Base-by-base conservation (phyloP, 1,140 invertebrate genomes). In the Bradysia coprophila region DNA sequence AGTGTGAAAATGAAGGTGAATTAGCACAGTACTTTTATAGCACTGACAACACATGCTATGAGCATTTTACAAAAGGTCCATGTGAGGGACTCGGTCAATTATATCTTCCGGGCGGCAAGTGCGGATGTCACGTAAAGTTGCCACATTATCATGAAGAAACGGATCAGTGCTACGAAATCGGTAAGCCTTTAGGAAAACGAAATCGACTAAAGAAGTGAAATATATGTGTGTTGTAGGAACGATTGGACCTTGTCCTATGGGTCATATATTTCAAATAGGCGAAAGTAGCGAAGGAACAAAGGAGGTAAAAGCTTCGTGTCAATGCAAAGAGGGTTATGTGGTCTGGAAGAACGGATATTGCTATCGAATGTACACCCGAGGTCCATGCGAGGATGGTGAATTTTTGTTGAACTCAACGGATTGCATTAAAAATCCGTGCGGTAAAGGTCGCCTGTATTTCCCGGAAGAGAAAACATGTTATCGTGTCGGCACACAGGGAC, bases 51-150 rank as follows among this genome's bases (percentile, higher is more conserved):
- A 70, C 73, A 3, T 87, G 83, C 51, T 77, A 82, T 48, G 75
- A 84, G 48, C 78, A 82, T 53, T 85, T 76, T 49, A 77, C 78
- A 0, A 70, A 68, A 46, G 83, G 82, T 1, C 81, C 82, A 4
- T 87, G 83, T 51, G 69, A 69, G 23, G 72, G 76, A 52, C 65
- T 64, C 2, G 82, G 83, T 0, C 69, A 77, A 52, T 57, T 86
- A 31, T 85, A 85, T 55, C 56, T 86, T 41, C 80, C 81, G 0
- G 73, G 73, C 5, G 71, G 72, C 1, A 61, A 57, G 3, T 87
- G 83, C 50, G 81, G 79, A 19, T 87, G 83, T 48, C 66, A 75
- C 42, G 46, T 56, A 2, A 62, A 71, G 44, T 49, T 86, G 46
- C 76, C 80, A 2, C 78, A 86, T 49, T 86, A 77, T 56, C 69